Evolutionary conservation across 1,140 invertebrate genomes (phyloP), one percentile per base, ranked within the genome.

Genomic region (Lerema accius): DNA sequence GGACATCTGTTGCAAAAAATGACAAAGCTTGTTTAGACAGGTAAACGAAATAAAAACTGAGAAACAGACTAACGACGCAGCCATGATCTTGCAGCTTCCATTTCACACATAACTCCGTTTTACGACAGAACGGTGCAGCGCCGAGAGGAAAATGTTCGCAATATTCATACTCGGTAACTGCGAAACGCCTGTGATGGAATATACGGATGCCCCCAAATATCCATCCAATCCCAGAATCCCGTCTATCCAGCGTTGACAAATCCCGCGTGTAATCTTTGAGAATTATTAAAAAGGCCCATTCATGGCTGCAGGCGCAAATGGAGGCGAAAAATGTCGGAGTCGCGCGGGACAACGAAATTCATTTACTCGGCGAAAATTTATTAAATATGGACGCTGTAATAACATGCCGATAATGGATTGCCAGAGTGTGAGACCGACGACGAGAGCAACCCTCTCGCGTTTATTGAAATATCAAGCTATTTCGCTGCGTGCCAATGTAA

Each of bases 251-350:
- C 37, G 50, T 53, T 43, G 51, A 55, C 51, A 55, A 55, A 39
- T 37, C 50, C 51, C 51, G 11, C 35, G 51, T 56, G 51, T 45
- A 56, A 56, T 56, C 53, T 56, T 32, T 45, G 40, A 45, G 53
- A 56, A 56, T 56, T 56, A 56, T 56, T 56, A 56, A 58, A 45
- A 58, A 58, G 53, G 26, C 40, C 40, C 53, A 58, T 58, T 58
- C 53, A 58, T 58, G 26, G 53, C 53, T 45, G 40, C 15, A 58
- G 42, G 40, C 53, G 32, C 53, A 58, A 58, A 45, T 58, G 40
- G 53, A 17, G 40, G 53, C 53, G 17, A 58, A 56, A 56, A 58
- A 58, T 35, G 26, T 9, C 23, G 53, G 14, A 45, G 45, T 45
- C 23, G 53, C 40, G 26, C 39, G 42, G 13, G 13, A 16, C 4